Percentiles rank a stretch among this genome's conserved stretches.
These are phyloP conservation scores for Phoenoteleia sp. DNA, from an alignment of 2,888 invertebrate species.

Conservation along the genomic window DNA sequence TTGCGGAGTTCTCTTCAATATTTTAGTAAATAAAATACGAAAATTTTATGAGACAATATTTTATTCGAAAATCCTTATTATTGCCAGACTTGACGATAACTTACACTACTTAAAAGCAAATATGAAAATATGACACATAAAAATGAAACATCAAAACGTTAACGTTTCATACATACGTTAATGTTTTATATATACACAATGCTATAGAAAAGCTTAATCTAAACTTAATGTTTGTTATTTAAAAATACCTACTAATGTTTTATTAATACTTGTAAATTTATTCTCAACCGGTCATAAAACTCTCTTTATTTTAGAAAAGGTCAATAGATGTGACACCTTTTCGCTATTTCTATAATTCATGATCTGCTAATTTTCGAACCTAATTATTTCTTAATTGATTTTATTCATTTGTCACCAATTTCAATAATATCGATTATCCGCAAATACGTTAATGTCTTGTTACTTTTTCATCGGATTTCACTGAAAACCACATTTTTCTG, in stretches of 20 bases:
- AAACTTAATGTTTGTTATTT: constrained; percentile 15
- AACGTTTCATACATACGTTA: constrained; percentile 25
- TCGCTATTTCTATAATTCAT: not conserved
- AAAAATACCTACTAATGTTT: constrained; percentile 14
- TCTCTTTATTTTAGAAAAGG: not conserved
- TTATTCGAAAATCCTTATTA: constrained; percentile 39
- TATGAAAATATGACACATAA: constrained; percentile 13
- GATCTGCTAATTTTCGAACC: not conserved
- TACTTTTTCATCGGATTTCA: too few relatives aligned
- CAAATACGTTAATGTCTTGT: too few relatives aligned
- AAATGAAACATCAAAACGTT: constrained; percentile 20
- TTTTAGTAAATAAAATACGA: constrained; percentile 32
- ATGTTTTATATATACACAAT: constrained; percentile 29
- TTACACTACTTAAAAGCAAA: constrained; percentile 32
- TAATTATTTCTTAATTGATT: not conserved
- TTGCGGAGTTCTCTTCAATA: not conserved
- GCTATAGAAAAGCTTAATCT: not conserved
- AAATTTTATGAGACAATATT: constrained; percentile 28
- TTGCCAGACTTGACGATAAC: constrained; percentile 38
- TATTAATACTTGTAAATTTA: constrained; percentile 20
- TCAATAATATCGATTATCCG: too few relatives aligned
- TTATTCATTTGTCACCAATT: not conserved
- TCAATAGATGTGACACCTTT: not conserved
- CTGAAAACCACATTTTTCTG: too few relatives aligned
- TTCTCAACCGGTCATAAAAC: not conserved